Conservation (phyloP, 2,888 invertebrate species). For the Aleiodes leptofemur region DNA sequence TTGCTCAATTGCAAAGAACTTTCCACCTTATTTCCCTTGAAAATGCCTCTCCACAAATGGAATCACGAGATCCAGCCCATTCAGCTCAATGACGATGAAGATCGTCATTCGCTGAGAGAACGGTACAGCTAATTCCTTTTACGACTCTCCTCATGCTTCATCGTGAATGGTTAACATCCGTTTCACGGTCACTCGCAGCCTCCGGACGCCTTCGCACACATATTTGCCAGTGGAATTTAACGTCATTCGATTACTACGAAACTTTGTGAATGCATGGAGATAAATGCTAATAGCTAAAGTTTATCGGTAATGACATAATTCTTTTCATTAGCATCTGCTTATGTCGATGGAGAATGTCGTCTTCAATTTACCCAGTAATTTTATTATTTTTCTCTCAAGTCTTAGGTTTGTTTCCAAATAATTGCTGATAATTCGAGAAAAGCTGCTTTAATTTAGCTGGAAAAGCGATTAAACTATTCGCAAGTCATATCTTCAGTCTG, state of each 20-base stretch:
- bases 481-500: no score
- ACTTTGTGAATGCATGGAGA: not conserved
- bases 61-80: not conserved
- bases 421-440: no score
- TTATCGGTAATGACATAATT: conserved; percentile 20
- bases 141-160: conserved; percentile 48
- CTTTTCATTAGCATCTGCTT: not conserved
- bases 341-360: not conserved
- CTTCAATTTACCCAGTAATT: no score
- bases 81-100: conserved; percentile 47
- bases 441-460: no score
- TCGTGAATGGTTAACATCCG: conserved; percentile 51
- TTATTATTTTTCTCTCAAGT: not conserved
- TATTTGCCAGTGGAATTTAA: conserved; percentile 9
- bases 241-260: conserved; percentile 5
- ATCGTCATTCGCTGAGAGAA: conserved; percentile 44
- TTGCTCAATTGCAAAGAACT: not conserved
- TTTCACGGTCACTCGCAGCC: conserved; percentile 45
- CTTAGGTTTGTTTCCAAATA: no score
- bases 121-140: conserved; percentile 52
- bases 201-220: conserved; percentile 51
- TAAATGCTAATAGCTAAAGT: not conserved
- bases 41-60: conserved; percentile 27
- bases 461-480: no score
- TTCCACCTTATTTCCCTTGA: conserved; percentile 5